phyloP scores from a whole-genome alignment of 2,797 vertebrate species.

The Esox masquinongy region DNA sequence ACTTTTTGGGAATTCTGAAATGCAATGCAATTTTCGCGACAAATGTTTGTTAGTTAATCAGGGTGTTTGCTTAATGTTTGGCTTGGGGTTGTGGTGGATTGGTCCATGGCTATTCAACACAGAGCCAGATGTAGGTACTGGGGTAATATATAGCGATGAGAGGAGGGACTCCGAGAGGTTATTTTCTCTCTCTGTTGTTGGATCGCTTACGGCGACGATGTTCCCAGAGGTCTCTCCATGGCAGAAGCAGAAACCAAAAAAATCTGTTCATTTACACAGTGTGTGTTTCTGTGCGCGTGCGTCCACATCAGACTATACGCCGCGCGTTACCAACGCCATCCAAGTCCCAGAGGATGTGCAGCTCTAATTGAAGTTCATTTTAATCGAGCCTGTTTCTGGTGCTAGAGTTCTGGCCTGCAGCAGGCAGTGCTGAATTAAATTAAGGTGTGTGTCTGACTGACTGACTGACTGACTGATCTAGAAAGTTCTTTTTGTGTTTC shows the following conservation, averaged over 20 bases:
- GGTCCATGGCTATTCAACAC: background rate
- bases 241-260: conserved; percentile 90
- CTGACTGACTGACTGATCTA: too few relatives aligned
- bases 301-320: conserved; percentile 29
- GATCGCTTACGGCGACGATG: background rate
- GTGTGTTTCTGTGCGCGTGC: conserved; percentile 70
- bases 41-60: conserved; percentile 91
- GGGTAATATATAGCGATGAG: background rate
- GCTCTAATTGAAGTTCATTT: conserved; percentile 90
- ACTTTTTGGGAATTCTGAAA: conserved; percentile 84
- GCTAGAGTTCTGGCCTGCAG: conserved; percentile 83
- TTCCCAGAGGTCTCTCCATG: conserved; percentile 87
- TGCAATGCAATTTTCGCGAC: conserved; percentile 85
- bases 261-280: conserved; percentile 88
- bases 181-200: background rate
- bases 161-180: background rate
- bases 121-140: background rate
- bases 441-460: conserved; percentile 85
- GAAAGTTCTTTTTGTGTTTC: too few relatives aligned
- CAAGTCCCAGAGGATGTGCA: conserved; percentile 85
- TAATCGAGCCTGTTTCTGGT: conserved; percentile 93
- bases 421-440: conserved; percentile 85
- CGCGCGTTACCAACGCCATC: conserved; percentile 43
- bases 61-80: conserved; percentile 88
- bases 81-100: background rate